These are phyloP conservation scores for Lepidochitona cinerea DNA, from an alignment of 2,888 invertebrate genomes.

Conservation along the genomic window DNA sequence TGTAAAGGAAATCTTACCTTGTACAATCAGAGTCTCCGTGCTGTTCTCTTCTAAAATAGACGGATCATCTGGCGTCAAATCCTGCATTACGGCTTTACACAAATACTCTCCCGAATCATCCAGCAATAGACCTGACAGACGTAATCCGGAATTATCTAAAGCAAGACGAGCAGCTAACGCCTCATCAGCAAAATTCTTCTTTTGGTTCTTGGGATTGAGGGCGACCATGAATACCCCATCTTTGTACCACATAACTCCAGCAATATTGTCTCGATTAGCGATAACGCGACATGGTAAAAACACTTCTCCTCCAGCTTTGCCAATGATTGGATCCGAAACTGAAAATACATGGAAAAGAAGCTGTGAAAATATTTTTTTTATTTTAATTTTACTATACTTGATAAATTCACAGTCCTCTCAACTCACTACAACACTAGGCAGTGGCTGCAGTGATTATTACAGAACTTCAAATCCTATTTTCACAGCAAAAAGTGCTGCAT, in stretches of 20 bases:
- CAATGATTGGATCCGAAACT: not conserved
- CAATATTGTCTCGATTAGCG: not conserved
- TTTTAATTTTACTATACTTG: too few relatives aligned
- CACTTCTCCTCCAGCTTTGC: not conserved
- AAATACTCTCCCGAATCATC: not conserved
- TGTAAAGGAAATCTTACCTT: not conserved
- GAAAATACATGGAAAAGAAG: too few relatives aligned
- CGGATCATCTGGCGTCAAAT: not conserved
- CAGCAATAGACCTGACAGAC: not conserved
- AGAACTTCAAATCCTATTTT: too few relatives aligned
- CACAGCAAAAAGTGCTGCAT: too few relatives aligned
- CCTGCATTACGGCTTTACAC: not conserved
- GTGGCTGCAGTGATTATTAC: too few relatives aligned
- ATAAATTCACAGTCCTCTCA: too few relatives aligned
- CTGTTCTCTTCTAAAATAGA: not conserved
- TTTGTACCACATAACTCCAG: not conserved
- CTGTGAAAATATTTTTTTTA: too few relatives aligned
- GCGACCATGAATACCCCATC: not conserved
- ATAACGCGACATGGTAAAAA: not conserved
- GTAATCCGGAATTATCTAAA: not conserved
- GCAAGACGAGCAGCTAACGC: not conserved
- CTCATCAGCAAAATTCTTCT: not conserved
- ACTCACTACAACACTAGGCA: too few relatives aligned
- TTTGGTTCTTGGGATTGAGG: not conserved
- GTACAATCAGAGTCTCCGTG: not conserved